Conservation (phyloP, 2,113 vertebrate species). For the Miniopterus natalensis region DNA sequence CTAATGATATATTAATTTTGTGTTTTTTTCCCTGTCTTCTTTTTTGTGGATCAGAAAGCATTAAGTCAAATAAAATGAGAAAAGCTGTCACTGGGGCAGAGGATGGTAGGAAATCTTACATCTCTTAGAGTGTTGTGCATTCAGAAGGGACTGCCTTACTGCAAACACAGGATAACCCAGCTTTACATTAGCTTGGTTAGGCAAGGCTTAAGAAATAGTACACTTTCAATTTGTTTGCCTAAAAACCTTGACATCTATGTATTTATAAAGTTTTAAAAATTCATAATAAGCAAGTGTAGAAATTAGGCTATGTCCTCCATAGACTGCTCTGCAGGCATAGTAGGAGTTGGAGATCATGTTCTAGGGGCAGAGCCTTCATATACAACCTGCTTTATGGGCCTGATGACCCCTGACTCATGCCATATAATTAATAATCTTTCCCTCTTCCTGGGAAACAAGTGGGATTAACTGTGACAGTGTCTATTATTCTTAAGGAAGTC, state of each 20-base stretch:
- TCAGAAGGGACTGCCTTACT: not conserved
- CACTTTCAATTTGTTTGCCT: conserved; percentile 43
- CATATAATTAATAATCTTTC: conserved; percentile 69
- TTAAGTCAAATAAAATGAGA: conserved; percentile 56
- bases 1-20: conserved; percentile 45
- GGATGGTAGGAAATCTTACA: not conserved
- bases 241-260: not conserved
- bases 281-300: conserved; percentile 11
- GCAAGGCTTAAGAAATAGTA: conserved; percentile 36
- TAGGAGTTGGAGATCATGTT: not conserved
- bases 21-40: not conserved
- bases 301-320: not conserved
- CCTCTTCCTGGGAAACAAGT: conserved; percentile 68
- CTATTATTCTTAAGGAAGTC: conserved; percentile 73
- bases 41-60: not conserved
- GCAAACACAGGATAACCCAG: not conserved
- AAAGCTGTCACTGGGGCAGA: not conserved
- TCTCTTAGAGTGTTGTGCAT: not conserved
- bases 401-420: conserved; percentile 51
- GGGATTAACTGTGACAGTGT: conserved; percentile 70
- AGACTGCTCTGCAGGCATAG: not conserved
- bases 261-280: conserved; percentile 31
- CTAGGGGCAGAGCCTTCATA: not conserved
- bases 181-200: conserved; percentile 6
- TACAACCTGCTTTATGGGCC: not conserved